These are phyloP conservation scores for Anhinga anhinga DNA, from an alignment of 2,113 vertebrate genomes.

Conservation along the genomic window DNA sequence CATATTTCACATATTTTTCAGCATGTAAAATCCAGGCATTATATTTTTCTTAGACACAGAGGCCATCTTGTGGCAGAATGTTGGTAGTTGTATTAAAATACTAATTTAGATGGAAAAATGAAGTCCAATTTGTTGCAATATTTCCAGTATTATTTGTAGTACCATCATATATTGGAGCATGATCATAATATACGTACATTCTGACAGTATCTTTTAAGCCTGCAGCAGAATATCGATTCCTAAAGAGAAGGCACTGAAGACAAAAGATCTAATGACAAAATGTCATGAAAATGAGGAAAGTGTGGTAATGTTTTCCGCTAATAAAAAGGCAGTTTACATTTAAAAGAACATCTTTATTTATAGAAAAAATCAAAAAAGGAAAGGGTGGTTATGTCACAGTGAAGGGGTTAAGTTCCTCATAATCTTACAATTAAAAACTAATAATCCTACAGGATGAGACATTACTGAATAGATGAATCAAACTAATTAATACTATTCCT, in stretches of 20 bases:
- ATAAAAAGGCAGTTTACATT: not conserved
- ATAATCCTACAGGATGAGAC: not conserved
- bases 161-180: not conserved
- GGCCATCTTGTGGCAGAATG: conserved; percentile 64
- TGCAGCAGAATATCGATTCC: not conserved
- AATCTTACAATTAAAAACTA: not conserved
- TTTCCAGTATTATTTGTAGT: not conserved
- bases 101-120: not conserved
- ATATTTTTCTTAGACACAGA: not conserved
- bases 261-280: not conserved
- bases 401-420: not conserved
- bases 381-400: not conserved
- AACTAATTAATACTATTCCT: not conserved
- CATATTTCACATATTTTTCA: not conserved
- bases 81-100: not conserved
- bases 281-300: not conserved
- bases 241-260: not conserved
- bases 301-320: not conserved
- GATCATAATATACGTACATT: not conserved
- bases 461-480: not conserved
- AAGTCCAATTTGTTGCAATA: not conserved
- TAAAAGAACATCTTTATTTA: not conserved
- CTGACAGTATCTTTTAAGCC: not conserved
- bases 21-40: not conserved
- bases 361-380: not conserved